Conservation (phyloP, 2,888 invertebrate species). For the Nomada ferruginata region DNA sequence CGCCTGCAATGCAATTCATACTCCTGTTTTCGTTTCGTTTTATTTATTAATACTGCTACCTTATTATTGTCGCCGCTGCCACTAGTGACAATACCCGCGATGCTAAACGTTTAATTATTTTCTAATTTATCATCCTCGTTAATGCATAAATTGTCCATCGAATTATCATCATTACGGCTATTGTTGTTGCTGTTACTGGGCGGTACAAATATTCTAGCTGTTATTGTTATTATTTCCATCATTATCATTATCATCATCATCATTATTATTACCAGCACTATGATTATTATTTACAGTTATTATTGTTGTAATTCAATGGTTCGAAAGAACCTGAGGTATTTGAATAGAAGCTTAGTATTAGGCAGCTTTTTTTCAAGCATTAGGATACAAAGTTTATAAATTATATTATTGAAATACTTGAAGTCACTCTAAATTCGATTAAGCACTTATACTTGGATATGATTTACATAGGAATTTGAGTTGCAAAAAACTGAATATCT, state of each 20-base stretch:
- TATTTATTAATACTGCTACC: slow-evolving; percentile 11
- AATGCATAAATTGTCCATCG: slow-evolving; percentile 7
- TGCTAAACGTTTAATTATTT: not conserved
- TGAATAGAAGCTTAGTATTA: slow-evolving; percentile 44
- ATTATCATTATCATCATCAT: slow-evolving; percentile 2
- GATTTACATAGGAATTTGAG: slow-evolving; percentile 13
- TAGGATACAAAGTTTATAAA: slow-evolving; percentile 30
- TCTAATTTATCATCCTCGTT: slow-evolving; percentile 10
- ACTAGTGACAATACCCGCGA: slow-evolving; percentile 3
- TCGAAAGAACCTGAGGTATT: slow-evolving; percentile 34
- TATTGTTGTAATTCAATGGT: slow-evolving; percentile 34
- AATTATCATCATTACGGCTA: slow-evolving; percentile 31
- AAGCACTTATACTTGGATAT: slow-evolving; percentile 26
- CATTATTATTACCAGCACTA: not conserved
- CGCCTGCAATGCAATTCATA: not conserved
- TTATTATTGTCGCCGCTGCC: slow-evolving; percentile 23
- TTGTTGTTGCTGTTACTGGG: slow-evolving; percentile 18
- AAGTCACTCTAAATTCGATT: slow-evolving; percentile 18
- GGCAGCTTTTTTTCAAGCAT: slow-evolving; percentile 44
- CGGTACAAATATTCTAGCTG: slow-evolving; percentile 6
- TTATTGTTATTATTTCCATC: not conserved
- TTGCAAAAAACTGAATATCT: slow-evolving; percentile 22
- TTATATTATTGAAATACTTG: slow-evolving; percentile 25
- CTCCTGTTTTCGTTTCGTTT: not conserved
- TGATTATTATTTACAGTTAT: slow-evolving; percentile 17